Evolutionary conservation across 2,797 vertebrate genomes (phyloP), one percentile per base, ranked within the genome.

Genomic region (Mormyrus proboscirostris): DNA sequence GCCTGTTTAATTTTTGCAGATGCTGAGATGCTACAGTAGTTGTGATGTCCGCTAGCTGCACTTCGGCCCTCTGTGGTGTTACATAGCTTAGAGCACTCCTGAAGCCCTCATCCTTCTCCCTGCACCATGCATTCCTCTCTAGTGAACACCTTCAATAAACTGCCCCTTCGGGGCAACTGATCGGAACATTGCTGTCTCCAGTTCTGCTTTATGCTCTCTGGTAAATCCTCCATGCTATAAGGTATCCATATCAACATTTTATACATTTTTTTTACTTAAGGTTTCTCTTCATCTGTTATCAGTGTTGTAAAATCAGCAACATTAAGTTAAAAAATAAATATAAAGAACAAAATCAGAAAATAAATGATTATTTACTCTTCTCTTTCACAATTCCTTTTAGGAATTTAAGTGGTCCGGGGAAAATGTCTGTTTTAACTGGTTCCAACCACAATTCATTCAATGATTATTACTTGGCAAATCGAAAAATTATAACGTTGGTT

Each of bases 401-500:
- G 59, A 65, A 65, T 65, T 65, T 65, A 25, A 65, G 59, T 65
- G 59, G 7, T 65, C 65, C 65, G 6, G 65, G 65, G 12, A 73
- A 69, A 69, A 4, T 33, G 16, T 6, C 73, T 41, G 6, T 44
- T 44, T 79, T 79, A 44, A 47, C 14, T 51, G 87, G 87, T 87
- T 88, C 86, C 69, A 7, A 53, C 88, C 65, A 89, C 62, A 41
- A 62, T 59, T 91, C 87, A 90, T 90, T 91, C 89, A 90, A 88
- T 90, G 90, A 92, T 91, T 90, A 90, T 90, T 90, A 92, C 89
- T 87, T 89, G 87, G 79, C 86, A 53, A 86, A 25, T 29, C 33
- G 50, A 29, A 29, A 65, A 53, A 33, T 33, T 33, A 12, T 25
- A 82, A 44, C 7, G 38, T 16, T 49, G 38, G 19, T 59, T 89